Evolutionary conservation across 1,140 invertebrate genomes (phyloP).

Genomic region (Armadillidium nasatum): DNA sequence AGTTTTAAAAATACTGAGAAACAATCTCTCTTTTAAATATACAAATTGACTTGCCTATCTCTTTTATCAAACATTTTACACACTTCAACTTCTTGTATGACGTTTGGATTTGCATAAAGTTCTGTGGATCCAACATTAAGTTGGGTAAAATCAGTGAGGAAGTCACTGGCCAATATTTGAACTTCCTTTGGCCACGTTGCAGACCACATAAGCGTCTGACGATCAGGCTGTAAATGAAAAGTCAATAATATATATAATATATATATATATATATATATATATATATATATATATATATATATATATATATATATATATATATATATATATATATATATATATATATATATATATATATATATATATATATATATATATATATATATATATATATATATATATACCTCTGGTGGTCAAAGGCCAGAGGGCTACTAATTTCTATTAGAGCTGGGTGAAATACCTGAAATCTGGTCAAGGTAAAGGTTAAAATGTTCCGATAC

Average conservation of each 20-base stretch:
- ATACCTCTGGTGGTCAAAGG: not conserved
- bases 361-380: slow-evolving; percentile 7
- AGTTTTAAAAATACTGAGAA: too few species aligned
- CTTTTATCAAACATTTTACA: not conserved
- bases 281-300: slow-evolving; percentile 24
- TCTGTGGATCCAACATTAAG: slow-evolving; percentile 22
- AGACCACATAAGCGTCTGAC: slow-evolving; percentile 80
- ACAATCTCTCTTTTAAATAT: too few species aligned
- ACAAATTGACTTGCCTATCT: not conserved
- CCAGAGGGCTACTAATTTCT: too few species aligned
- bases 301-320: slow-evolving; percentile 29
- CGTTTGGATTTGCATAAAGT: slow-evolving; percentile 6
- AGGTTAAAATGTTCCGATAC: too few species aligned
- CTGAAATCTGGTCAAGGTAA: too few species aligned
- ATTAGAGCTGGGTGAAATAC: too few species aligned
- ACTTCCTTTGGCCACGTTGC: slow-evolving; percentile 52
- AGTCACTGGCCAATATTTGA: slow-evolving; percentile 3
- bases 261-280: slow-evolving; percentile 14
- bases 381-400: slow-evolving; percentile 23
- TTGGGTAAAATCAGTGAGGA: slow-evolving; percentile 10
- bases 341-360: slow-evolving; percentile 20
- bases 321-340: slow-evolving; percentile 30
- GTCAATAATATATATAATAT: slow-evolving; percentile 43
- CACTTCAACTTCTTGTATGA: not conserved
- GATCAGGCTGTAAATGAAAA: slow-evolving; percentile 49